phyloP scores from a whole-genome alignment of 2,888 invertebrate species.

The Neocrepidodera transversa region DNA sequence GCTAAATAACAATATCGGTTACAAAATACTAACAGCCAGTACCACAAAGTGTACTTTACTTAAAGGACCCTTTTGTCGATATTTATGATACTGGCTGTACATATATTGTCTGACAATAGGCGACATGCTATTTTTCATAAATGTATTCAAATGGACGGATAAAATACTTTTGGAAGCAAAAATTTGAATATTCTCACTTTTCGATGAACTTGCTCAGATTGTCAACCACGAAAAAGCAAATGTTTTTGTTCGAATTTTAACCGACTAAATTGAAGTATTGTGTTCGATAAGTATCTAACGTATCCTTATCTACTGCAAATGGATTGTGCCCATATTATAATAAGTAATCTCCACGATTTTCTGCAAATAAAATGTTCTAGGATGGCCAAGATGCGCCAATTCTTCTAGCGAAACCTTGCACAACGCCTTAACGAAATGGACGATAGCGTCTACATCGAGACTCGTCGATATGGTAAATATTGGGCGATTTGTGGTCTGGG shows the following conservation, averaged over 20 bases:
- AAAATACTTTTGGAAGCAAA: slow-evolving; percentile 99
- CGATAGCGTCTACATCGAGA: slow-evolving; percentile 97
- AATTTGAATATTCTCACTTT: slow-evolving; percentile 98
- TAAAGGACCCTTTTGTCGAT: too few species aligned
- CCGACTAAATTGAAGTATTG: slow-evolving; percentile 98
- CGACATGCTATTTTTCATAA: slow-evolving; percentile 96
- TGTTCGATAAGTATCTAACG: slow-evolving; percentile 84
- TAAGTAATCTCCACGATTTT: slow-evolving; percentile 99
- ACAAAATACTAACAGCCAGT: too few species aligned
- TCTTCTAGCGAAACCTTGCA: slow-evolving; percentile 96
- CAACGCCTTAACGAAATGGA: slow-evolving; percentile 96
- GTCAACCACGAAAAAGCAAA: slow-evolving; percentile 97
- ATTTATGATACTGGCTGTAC: too few species aligned
- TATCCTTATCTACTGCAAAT: slow-evolving; percentile 98
- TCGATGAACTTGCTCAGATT: slow-evolving; percentile 98
- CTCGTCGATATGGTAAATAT: slow-evolving; percentile 93
- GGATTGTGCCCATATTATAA: slow-evolving; percentile 99
- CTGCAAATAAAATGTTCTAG: slow-evolving; percentile 97
- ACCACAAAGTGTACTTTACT: too few species aligned
- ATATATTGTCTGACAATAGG: slow-evolving; percentile 90
- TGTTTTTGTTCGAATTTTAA: slow-evolving; percentile 93
- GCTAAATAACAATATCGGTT: too few species aligned
- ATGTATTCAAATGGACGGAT: slow-evolving; percentile 98
- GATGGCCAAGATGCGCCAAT: slow-evolving; percentile 83
- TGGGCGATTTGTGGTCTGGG: slow-evolving; percentile 68